Percentiles rank a stretch among this genome's conserved stretches.
Conservation (phyloP, 2,888 invertebrate genomes). For the Leucophora obtusa region DNA sequence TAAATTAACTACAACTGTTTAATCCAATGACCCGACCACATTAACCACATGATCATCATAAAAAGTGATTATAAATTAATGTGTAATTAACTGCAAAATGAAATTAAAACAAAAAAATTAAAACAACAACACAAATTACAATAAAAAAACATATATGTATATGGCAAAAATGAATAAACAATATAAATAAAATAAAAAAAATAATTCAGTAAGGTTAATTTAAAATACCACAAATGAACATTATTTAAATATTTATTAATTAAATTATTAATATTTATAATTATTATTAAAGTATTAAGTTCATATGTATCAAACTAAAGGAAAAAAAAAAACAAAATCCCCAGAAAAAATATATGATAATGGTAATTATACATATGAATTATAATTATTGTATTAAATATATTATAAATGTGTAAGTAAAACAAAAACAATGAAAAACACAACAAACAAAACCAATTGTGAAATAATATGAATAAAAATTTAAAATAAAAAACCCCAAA, state of each 20-base stretch:
- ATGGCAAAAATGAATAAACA: constrained; percentile 15
- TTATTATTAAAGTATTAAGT: constrained; percentile 49
- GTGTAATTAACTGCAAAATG: constrained; percentile 55
- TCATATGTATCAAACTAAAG: constrained; percentile 29
- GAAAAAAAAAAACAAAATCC: constrained; percentile 4
- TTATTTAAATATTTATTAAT: constrained; percentile 63
- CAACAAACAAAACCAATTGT: constrained; percentile 49
- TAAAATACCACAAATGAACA: constrained; percentile 63
- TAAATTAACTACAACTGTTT: constrained; percentile 49
- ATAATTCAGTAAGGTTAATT: constrained; percentile 56
- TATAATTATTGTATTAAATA: constrained; percentile 56
- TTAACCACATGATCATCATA: constrained; percentile 24
- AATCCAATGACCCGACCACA: constrained; percentile 52
- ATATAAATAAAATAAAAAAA: constrained; percentile 14
- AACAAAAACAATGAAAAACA: constrained; percentile 29
- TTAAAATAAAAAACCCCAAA: constrained; percentile 53
- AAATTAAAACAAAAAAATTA: background rate
- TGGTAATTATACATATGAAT: constrained; percentile 27
- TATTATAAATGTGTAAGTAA: constrained; percentile 61
- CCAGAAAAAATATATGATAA: constrained; percentile 11
- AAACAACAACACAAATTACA: constrained; percentile 35
- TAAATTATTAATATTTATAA: constrained; percentile 46
- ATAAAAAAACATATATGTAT: background rate
- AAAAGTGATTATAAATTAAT: constrained; percentile 55
- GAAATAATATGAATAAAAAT: constrained; percentile 59